Percentiles rank a stretch among this genome's conserved stretches.
These are phyloP conservation scores for Wiebesia pumilae DNA, from an alignment of 1,140 invertebrate species.

Conservation along the genomic window DNA sequence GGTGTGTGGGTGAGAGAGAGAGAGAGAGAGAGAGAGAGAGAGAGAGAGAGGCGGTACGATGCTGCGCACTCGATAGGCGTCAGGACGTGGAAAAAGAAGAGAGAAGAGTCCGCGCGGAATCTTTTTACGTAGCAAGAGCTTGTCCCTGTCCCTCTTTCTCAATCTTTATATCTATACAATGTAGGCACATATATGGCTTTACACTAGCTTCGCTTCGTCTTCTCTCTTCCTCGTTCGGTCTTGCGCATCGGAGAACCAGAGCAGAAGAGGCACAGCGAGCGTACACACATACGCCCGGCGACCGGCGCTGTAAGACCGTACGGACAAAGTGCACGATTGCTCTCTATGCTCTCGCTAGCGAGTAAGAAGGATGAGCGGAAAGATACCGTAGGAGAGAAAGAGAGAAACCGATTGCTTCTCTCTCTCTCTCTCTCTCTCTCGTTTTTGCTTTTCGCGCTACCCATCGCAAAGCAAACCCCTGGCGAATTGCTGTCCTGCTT, in stretches of 20 bases:
- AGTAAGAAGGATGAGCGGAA: neutral
- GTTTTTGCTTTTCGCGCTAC: constrained; percentile 1
- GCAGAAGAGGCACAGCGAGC: neutral
- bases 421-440: neutral
- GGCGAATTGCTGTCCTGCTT: neutral
- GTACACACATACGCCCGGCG: neutral
- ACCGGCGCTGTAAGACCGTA: neutral
- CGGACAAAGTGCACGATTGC: neutral
- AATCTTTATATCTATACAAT: neutral
- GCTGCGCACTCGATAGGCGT: constrained; percentile 54
- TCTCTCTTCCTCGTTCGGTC: neutral
- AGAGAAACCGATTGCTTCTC: neutral
- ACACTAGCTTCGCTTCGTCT: neutral
- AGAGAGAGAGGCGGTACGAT: constrained; percentile 17
- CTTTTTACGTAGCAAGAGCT: neutral
- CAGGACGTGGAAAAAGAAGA: constrained; percentile 32
- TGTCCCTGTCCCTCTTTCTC: constrained; percentile 5
- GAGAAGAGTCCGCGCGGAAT: constrained; percentile 35
- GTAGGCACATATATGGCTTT: neutral
- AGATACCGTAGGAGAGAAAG: neutral
- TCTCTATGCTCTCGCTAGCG: neutral
- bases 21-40: constrained; percentile 14
- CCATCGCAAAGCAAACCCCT: neutral
- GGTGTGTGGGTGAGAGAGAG: neutral
- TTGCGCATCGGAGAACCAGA: neutral